Base-by-base conservation (phyloP, 2,113 vertebrate species). In the Plotosus lineatus region DNA sequence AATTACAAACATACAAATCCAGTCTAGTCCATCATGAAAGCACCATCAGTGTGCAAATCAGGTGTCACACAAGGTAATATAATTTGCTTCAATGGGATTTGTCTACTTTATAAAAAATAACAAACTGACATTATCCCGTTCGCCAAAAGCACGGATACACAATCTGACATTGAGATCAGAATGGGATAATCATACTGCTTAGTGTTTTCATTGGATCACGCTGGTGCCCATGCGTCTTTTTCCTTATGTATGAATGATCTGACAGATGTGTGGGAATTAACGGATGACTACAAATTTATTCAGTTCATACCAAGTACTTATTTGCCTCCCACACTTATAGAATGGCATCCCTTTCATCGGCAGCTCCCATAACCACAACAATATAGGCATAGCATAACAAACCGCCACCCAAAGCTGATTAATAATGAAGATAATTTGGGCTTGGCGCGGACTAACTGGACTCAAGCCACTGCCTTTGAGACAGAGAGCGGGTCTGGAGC, bases 171-270 rank as follows among this genome's bases (percentile, higher is more conserved):
- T 11, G 65, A 48, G 68, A 58, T 75, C 77, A 58, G 40, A 31
- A 63, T 75, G 84, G 79, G 81, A 85, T 85, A 81, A 88, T 86
- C 81, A 73, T 55, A 72, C 87, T 83, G 26, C 33, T 74, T 74
- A 75, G 51, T 79, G 75, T 61, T 82, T 85, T 88, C 88, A 86
- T 84, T 86, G 83, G 69, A 83, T 46, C 78, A 85, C 84, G 76
- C 83, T 87, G 85, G 79, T 80, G 82, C 78, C 86, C 85, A 86
- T 86, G 76, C 87, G 82, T 12, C 76, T 58, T 81, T 86, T 87
- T 74, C 51, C 77, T 87, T 80, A 80, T 75, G 80, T 87, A 82
- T 82, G 74, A 81, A 75, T 82, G 65, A 82, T 88, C 89, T 80
- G 78, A 68, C 60, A 75, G 79, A 87, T 86, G 84, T 85, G 81